phyloP scores from a whole-genome alignment of 2,797 vertebrate species.

The Typhlichthys eigenmanni region DNA sequence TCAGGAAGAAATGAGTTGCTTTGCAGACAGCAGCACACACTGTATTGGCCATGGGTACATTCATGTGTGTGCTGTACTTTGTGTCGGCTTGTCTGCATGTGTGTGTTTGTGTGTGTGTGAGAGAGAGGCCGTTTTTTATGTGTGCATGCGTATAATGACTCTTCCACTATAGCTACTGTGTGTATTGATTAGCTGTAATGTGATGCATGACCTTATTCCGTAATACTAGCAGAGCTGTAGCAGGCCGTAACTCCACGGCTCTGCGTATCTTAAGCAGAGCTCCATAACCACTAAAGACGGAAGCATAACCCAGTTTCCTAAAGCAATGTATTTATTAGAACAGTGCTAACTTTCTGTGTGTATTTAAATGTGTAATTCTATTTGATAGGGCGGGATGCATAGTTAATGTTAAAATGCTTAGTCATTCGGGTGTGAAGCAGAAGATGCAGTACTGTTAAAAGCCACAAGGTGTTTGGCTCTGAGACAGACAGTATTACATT shows the following conservation, averaged over 20 bases:
- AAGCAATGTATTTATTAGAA: conserved; percentile 58
- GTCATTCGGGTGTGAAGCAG: no score
- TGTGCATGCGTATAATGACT: conserved; percentile 39
- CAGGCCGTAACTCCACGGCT: conserved; percentile 31
- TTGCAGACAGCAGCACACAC: conserved; percentile 43
- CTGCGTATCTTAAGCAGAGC: conserved; percentile 39
- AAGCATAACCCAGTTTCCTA: conserved; percentile 50
- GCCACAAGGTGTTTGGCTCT: no score
- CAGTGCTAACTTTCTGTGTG: conserved; percentile 23
- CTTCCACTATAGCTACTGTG: conserved; percentile 26
- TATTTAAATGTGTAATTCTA: no score
- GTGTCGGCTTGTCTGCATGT: conserved; percentile 20
- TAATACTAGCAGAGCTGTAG: conserved; percentile 25
- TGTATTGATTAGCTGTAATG: conserved; percentile 57
- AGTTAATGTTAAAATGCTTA: no score
- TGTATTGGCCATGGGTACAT: not conserved
- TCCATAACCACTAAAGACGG: conserved; percentile 53
- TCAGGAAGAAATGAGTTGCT: conserved; percentile 53
- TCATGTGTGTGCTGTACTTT: conserved; percentile 8
- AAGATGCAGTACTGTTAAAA: no score
- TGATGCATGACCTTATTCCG: conserved; percentile 41
- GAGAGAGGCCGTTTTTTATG: not conserved
- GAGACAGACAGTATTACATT: no score
- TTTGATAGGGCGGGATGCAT: no score
- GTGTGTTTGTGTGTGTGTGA: conserved; percentile 4